Base-by-base conservation (phyloP, 2,797 vertebrate species). In the Falco peregrinus region DNA sequence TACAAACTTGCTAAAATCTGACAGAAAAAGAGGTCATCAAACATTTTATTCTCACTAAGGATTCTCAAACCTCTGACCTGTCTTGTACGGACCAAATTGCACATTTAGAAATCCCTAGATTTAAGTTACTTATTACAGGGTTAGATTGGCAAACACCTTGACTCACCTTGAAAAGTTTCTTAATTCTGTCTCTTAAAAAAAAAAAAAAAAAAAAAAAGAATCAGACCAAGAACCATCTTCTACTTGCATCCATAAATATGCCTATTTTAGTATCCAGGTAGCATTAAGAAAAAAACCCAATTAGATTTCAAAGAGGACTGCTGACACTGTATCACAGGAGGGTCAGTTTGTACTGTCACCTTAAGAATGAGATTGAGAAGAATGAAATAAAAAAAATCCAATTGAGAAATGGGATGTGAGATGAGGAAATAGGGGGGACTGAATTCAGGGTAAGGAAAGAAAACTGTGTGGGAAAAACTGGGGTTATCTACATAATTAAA, bases 171-270 rank as follows among this genome's bases (percentile, higher is more conserved):
- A 77, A 81, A 87, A 73, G 35, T 35, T 93, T 61, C 24, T 75
- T 75, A 70, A 31, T 31, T 69, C 10, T 43, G 4, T 37, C 11
- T 64, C 47, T 24, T 5, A 47, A 60, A 73, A 47, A 56, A 73
- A 3, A 3, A 13, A 29, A 18, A 45, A 26, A 60, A 73, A 14
- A 26, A 22, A 3, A 3, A 13, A 29, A 18, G 37, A 37, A 5
- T 6, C 22, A 56, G 29, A 65, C 35, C 6, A n/a, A 69, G 20
- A 73, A 5, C 0, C 1, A 2, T 2, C 9, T 54, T 64, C 18
- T 28, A 22, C 5, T 53, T 73, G 5, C 19, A 29, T 22, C 43
- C 25, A 22, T 29, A 41, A 73, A 76, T 31, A 33, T 33, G 5
- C 1, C 3, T 77, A 20, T 10, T 54, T 73, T 45, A 60, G 11